Percentiles rank a stretch among this genome's conserved stretches.
Evolutionary conservation across 2,797 vertebrate species (phyloP).

Genomic region (Myotis pilosus): DNA sequence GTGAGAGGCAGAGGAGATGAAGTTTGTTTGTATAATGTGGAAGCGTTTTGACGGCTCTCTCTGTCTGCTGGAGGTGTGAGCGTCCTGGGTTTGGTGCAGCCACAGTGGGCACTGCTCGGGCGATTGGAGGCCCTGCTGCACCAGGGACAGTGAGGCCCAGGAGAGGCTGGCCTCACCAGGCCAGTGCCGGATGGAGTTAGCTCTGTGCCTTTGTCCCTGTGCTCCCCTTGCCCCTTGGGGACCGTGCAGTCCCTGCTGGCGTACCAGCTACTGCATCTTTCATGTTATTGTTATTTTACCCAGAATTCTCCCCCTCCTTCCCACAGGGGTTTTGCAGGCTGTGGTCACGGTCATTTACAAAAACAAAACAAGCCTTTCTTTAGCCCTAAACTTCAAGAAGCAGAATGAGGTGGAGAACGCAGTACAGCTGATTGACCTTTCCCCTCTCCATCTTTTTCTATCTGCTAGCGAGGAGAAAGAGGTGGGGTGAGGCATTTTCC

Average conservation of each 20-base stretch:
- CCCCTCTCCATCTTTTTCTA: neutral
- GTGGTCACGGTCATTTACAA: neutral
- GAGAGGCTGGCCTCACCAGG: neutral
- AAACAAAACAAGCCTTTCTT: neutral
- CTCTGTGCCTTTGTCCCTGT: neutral
- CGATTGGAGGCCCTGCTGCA: rapidly evolving
- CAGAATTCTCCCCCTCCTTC: neutral
- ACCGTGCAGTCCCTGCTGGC: neutral
- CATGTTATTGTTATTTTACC: neutral
- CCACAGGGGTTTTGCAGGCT: neutral
- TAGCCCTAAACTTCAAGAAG: neutral
- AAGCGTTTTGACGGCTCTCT: neutral
- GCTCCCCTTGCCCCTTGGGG: neutral
- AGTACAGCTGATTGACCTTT: rapidly evolving
- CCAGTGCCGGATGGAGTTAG: neutral
- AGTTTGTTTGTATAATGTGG: neutral
- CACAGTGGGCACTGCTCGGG: rapidly evolving
- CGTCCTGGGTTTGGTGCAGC: neutral
- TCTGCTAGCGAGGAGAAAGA: neutral
- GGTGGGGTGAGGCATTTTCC: neutral
- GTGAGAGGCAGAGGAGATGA: neutral
- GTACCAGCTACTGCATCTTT: neutral
- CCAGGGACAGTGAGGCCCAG: neutral
- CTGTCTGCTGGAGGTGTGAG: neutral
- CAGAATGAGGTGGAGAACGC: neutral